Conservation (phyloP, 2,113 vertebrate genomes). For the Peucedramus taeniatus region DNA sequence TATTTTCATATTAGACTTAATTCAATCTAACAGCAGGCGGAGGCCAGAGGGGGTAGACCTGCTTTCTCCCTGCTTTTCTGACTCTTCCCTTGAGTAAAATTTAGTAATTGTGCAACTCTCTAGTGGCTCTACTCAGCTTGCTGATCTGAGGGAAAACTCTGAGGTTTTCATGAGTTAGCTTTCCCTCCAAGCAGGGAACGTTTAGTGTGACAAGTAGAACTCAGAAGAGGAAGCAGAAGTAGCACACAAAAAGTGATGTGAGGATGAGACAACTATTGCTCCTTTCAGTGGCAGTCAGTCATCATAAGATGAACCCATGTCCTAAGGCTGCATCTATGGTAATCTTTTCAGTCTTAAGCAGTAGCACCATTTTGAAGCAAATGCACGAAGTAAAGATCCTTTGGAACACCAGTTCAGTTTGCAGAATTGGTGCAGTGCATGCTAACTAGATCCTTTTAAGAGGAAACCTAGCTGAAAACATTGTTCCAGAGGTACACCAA, state of each 20-base stretch:
- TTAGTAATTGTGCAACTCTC: neutral
- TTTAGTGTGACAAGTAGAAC: neutral
- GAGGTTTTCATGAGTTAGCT: neutral
- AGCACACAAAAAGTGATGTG: neutral
- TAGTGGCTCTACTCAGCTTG: neutral
- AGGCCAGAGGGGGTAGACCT: neutral
- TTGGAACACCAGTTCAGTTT: neutral
- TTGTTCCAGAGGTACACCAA: neutral
- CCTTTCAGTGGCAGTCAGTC: neutral
- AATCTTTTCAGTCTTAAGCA: neutral
- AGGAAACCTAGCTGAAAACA: neutral
- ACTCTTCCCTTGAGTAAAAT: neutral
- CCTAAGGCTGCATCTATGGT: neutral
- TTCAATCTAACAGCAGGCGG: neutral
- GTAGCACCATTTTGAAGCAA: neutral
- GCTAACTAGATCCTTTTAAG: neutral
- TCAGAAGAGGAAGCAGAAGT: neutral
- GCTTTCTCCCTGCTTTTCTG: neutral
- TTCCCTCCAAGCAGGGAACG: neutral
- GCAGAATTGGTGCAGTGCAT: neutral
- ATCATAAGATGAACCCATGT: neutral
- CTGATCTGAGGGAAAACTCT: neutral
- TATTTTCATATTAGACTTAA: neutral
- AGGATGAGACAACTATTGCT: neutral
- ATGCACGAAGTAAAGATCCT: neutral